Evolutionary conservation across 1,140 invertebrate genomes (phyloP), one percentile per base, ranked within the genome.

Genomic region (Drosophila erecta): DNA sequence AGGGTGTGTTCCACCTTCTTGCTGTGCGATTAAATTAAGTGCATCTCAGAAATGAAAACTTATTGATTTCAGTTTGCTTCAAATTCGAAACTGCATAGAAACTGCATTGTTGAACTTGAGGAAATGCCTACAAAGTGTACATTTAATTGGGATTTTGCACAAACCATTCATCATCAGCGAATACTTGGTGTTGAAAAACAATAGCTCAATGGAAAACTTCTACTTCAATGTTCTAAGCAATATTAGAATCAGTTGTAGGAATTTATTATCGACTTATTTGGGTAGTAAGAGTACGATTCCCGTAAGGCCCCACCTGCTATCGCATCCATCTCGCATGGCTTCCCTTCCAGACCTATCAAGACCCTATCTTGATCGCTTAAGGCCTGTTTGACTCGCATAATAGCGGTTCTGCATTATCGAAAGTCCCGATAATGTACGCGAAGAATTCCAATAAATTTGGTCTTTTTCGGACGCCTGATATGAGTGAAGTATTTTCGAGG

Each of bases 291-390:
- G 22, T 20, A 4, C 22, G 22, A 27, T 17, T 27, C 22, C 4
- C 1, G 14, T 49, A 15, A 10, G 22, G 46, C 14, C 43, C 40
- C 24, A 24, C 20, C 12, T 33, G 58, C 12, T 67, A 67, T 65
- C 64, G 59, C 30, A 22, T 40, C 12, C 37, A 46, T 44, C 37
- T 62, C 30, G 35, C 4, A 37, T 37, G 22, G 37, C 22, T 62
- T 46, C 44, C 40, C 55, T 53, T 11, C 43, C 10, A 2, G 30
- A 20, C 41, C 17, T 17, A 17, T 17, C 17, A 17, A 17, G 15
- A 22, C 15, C 53, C 20, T 87, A 81, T 81, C 81, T 69, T 70
- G 72, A 85, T 86, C 78, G 78, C 64, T 86, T 85, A 85, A 81
- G 59, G 78, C 56, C 61, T 81, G 81, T 81, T 86, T 49, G 53